A percentile compares a stretch with the other conserved stretches of the same genome.
These are phyloP conservation scores for Choloepus didactylus DNA, from an alignment of 2,797 vertebrate species.

Conservation along the genomic window DNA sequence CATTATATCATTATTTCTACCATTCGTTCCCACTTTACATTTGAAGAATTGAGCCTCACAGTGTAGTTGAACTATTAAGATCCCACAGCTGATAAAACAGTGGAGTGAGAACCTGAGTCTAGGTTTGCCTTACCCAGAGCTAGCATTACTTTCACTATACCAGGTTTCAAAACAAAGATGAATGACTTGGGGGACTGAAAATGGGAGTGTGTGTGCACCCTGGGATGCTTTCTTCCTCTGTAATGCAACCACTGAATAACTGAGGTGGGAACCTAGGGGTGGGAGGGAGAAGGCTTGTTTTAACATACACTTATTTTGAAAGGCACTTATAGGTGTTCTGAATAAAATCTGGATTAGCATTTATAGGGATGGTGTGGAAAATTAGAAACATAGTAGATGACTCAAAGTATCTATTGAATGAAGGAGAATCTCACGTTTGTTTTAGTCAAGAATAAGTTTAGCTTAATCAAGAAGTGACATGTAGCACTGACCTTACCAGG, in stretches of 20 bases:
- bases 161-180: not conserved
- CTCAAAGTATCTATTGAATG: not conserved
- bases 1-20: constrained; percentile 24
- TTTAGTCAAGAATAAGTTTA: constrained; percentile 38
- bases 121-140: not conserved
- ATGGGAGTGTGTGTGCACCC: not conserved
- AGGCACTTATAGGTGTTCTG: constrained; percentile 19
- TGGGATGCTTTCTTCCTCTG: not conserved
- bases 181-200: not conserved
- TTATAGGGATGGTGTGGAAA: constrained; percentile 26
- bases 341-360: not conserved
- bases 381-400: not conserved
- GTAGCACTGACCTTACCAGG: not conserved
- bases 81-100: not conserved
- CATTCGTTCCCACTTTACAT: constrained; percentile 20
- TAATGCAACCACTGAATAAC: not conserved
- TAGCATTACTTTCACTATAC: not conserved
- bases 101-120: not conserved
- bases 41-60: not conserved
- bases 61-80: not conserved
- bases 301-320: not conserved
- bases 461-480: constrained; percentile 12
- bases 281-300: too few relatives aligned
- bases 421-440: constrained; percentile 18
- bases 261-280: too few relatives aligned